Conservation (phyloP, 2,113 vertebrate genomes). For the Heterocephalus glaber region DNA sequence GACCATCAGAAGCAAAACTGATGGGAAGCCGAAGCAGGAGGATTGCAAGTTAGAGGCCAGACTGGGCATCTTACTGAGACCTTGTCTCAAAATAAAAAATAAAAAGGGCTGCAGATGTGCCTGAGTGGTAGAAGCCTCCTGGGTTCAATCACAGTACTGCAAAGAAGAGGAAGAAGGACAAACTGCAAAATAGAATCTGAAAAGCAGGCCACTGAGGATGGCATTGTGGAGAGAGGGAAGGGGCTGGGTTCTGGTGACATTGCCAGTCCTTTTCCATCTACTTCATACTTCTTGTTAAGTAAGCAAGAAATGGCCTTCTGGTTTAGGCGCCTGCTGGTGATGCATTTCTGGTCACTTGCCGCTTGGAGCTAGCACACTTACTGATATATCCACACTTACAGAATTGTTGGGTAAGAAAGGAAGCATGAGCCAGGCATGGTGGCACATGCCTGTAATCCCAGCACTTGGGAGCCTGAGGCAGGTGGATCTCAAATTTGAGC, state of each 20-base stretch:
- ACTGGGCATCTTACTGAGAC: background rate
- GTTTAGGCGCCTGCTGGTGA: background rate
- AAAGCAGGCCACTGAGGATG: background rate
- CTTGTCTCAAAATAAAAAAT: background rate
- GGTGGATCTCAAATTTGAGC: too few relatives aligned
- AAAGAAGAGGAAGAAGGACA: too few relatives aligned
- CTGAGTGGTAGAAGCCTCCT: background rate
- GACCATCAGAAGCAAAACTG: slow-evolving; percentile 7
- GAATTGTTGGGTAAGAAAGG: background rate
- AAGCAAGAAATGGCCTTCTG: background rate
- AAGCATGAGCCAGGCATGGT: too few relatives aligned
- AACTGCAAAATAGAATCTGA: slow-evolving; percentile 14
- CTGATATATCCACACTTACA: background rate
- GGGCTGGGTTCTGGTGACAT: background rate
- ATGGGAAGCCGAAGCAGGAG: background rate
- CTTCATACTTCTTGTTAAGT: background rate
- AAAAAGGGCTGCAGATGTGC: background rate
- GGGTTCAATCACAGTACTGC: too few relatives aligned
- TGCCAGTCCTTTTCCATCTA: background rate
- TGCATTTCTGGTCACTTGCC: background rate
- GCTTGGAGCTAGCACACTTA: background rate
- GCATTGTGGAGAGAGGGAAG: background rate
- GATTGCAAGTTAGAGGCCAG: background rate
- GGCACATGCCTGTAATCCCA: too few relatives aligned
- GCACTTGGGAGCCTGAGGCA: too few relatives aligned